Evolutionary conservation across 2,888 invertebrate species (phyloP).

Genomic region (Listrodromus nycthemerus): DNA sequence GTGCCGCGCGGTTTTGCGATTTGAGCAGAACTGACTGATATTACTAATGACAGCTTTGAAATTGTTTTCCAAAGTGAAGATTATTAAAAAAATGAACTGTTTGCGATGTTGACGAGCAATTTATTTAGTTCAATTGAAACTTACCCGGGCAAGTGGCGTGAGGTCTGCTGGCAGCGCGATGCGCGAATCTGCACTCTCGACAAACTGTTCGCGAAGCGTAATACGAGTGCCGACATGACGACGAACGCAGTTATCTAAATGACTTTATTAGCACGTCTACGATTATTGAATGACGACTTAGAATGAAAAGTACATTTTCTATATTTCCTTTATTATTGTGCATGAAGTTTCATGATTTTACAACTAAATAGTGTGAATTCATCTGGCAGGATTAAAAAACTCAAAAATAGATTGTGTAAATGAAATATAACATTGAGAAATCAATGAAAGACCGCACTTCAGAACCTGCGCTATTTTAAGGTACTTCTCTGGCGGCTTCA

Average conservation of each 20-base stretch:
- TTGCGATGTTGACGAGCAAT: neutral
- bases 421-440: neutral
- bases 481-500: neutral
- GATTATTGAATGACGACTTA: neutral
- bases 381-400: neutral
- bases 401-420: neutral
- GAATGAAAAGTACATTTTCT: neutral
- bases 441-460: neutral
- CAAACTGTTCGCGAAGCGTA: conserved; percentile 4
- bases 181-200: conserved; percentile 6
- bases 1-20: neutral
- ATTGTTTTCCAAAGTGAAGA: neutral
- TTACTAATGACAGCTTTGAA: conserved; percentile 4
- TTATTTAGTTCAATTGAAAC: neutral
- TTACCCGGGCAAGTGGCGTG: conserved; percentile 8
- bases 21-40: neutral
- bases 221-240: neutral
- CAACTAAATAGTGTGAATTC: neutral
- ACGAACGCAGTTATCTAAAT: conserved; percentile 8
- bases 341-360: neutral
- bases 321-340: neutral
- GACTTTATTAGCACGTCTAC: neutral
- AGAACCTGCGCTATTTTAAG: neutral
- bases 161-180: neutral
- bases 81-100: neutral